Evolutionary conservation across 2,113 vertebrate genomes (phyloP).

Genomic region (Aspidoscelis tigris): DNA sequence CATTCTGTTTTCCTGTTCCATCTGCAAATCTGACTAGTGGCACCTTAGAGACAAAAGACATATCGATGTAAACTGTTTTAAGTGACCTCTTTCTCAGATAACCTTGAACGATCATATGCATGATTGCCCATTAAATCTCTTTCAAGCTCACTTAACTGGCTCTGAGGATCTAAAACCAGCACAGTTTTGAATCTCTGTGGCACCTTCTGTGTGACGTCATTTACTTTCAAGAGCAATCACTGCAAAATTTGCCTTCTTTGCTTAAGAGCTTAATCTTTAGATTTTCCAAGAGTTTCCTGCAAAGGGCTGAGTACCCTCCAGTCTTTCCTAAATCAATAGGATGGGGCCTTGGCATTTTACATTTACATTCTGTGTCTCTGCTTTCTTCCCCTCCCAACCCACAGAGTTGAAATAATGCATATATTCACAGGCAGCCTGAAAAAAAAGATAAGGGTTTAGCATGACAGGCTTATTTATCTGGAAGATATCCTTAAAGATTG

Average conservation of each 20-base stretch:
- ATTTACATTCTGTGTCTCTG: constrained; percentile 40
- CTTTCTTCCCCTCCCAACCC: constrained; percentile 18
- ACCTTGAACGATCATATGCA: background rate
- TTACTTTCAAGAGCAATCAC: constrained; percentile 69
- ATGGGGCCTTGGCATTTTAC: constrained; percentile 55
- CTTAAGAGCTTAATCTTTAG: constrained; percentile 59
- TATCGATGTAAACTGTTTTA: background rate
- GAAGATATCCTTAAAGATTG: constrained; percentile 53
- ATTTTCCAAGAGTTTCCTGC: constrained; percentile 63
- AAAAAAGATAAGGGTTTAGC: constrained; percentile 37
- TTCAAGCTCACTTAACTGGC: background rate
- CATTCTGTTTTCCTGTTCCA: too few relatives aligned
- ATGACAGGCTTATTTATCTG: constrained; percentile 52
- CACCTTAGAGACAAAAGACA: background rate
- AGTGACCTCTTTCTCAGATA: background rate
- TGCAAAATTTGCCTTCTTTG: constrained; percentile 56
- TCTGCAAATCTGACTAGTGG: too few relatives aligned
- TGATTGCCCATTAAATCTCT: background rate
- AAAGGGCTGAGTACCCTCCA: constrained; percentile 63
- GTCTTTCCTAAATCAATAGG: constrained; percentile 57
- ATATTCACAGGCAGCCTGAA: constrained; percentile 33
- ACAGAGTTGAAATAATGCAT: constrained; percentile 20
- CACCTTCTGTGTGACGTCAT: constrained; percentile 53
- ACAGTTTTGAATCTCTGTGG: constrained; percentile 38
- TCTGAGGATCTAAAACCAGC: background rate